Base-by-base conservation (phyloP, 2,113 vertebrate genomes). In the Xenotilapia flavipinnis region DNA sequence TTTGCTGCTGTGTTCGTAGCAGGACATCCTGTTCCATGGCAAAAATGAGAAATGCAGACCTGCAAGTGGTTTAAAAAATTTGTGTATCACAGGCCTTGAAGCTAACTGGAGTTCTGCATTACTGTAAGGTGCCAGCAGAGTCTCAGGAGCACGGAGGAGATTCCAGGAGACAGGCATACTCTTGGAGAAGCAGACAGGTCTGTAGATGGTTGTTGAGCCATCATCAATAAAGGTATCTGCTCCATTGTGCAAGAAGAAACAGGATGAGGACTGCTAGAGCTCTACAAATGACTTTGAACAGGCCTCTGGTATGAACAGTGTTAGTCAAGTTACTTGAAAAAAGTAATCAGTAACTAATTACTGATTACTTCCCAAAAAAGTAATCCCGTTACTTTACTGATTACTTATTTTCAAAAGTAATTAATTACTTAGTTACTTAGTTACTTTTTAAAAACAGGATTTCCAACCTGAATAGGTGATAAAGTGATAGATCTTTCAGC, bases 111-210 rank as follows among this genome's bases (percentile, higher is more conserved):
- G 58, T 62, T 7, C 4, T 36, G 58, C 28, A 62, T 62, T 33
- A 33, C 58, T 62, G 28, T 62, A 62, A 33, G 15, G 9, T 62
- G 58, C 0, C 28, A 62, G 28, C 28, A 62, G 1, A 33, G 58
- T 11, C 58, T 33, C 0, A 19, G 28, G 58, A 62, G 28, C 58
- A 33, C 58, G 0, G 9, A 62, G 15, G 28, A 19, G 58, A 0
- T 33, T 0, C 58, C 58, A 60, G 58, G 28, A 33, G 15, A 62
- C 9, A 33, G 58, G 28, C 2, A 0, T 62, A 62, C 28, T 62
- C 58, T 33, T 62, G 58, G 28, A 33, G 58, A 19, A 0, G 15
- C 58, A 1, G 58, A 62, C 58, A 19, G 58, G 58, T 62, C 58
- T 62, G 58, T 33, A 33, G 15, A 62, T 62, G 58, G 9, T 62